Conservation (phyloP, 53 echinoderm and acorn worm species). For the Holothuria leucospilota region DNA sequence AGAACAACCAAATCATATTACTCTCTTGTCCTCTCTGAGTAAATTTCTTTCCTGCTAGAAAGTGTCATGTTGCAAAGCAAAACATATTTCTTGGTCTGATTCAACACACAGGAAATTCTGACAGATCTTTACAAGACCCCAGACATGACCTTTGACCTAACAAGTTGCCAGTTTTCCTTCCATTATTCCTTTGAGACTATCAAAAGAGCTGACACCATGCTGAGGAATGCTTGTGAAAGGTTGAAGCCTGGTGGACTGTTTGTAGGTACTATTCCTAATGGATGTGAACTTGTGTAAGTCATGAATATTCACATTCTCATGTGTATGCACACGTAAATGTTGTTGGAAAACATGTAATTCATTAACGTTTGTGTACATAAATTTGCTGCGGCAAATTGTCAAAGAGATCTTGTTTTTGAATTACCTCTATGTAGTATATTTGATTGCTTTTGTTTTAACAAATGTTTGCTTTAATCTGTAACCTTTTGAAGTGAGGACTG, state of each 20-base stretch:
- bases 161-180: constrained; percentile 96
- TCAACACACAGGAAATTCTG: constrained; percentile 55
- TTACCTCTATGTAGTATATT: too few species aligned
- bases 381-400: too few species aligned
- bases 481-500: too few species aligned
- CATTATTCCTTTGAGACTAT: constrained; percentile 95
- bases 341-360: not conserved
- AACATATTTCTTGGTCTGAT: too few species aligned
- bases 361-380: too few species aligned
- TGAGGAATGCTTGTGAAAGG: constrained; percentile 91
- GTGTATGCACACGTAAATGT: not conserved
- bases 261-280: constrained; percentile 94
- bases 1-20: too few species aligned
- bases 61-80: too few species aligned
- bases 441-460: too few species aligned
- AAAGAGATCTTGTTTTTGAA: too few species aligned
- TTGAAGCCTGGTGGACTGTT: constrained; percentile 90
- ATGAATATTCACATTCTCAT: not conserved
- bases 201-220: constrained; percentile 85
- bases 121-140: constrained; percentile 77
- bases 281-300: constrained; percentile 91
- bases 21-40: too few species aligned
- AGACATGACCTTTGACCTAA: constrained; percentile 76
- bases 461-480: too few species aligned
- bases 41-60: too few species aligned